Evolutionary conservation across 2,888 invertebrate species (phyloP).

Genomic region (Amphipoea lucens): DNA sequence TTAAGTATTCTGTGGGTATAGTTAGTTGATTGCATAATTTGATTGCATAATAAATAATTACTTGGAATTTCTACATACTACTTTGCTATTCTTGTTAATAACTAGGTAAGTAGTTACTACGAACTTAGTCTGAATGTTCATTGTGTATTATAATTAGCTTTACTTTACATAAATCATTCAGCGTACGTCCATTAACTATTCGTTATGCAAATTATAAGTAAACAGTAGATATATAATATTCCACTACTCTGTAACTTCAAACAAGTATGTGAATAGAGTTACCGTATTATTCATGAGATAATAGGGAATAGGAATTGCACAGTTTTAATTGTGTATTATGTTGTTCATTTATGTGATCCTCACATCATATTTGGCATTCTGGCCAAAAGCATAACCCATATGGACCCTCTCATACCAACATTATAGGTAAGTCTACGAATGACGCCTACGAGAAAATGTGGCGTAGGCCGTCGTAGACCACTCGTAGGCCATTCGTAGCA

Average conservation of each 20-base stretch:
- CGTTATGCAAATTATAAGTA: constrained; percentile 22
- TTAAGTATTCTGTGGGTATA: too few species aligned
- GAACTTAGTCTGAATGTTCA: not conserved
- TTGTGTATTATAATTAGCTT: constrained; percentile 11
- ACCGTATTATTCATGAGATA: constrained; percentile 9
- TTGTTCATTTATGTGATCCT: not conserved
- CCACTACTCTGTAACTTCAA: constrained; percentile 11
- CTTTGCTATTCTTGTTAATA: not conserved
- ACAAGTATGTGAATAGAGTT: constrained; percentile 14
- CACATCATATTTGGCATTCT: not conserved
- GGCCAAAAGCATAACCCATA: constrained; percentile 1
- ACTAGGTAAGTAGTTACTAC: not conserved
- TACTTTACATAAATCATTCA: constrained; percentile 17
- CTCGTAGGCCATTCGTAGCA: constrained; percentile 42
- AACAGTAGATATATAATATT: constrained; percentile 17
- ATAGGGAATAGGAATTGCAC: not conserved
- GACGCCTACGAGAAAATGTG: constrained; percentile 41
- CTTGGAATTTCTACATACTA: not conserved
- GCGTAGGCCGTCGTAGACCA: constrained; percentile 39
- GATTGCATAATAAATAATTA: not conserved
- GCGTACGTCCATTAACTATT: constrained; percentile 12
- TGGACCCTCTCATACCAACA: not conserved
- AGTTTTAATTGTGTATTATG: not conserved
- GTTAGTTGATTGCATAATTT: too few species aligned
- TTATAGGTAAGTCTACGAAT: constrained; percentile 21